Conservation (phyloP, 1,140 invertebrate genomes). For the Copidosoma floridanum region DNA sequence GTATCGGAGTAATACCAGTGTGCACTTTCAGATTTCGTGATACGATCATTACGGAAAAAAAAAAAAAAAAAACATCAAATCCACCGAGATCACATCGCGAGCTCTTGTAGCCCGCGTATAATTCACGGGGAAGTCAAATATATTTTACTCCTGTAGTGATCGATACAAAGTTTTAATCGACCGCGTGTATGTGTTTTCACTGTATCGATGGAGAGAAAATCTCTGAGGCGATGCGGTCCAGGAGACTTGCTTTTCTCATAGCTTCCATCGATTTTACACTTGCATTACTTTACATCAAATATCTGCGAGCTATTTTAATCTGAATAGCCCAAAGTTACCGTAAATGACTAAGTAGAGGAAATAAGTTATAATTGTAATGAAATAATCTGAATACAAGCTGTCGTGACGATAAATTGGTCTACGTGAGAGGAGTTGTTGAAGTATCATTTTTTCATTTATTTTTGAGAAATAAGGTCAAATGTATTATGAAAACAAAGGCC, state of each 20-base stretch:
- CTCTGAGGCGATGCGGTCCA: background rate
- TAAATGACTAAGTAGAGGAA: too few species aligned
- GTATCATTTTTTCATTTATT: too few species aligned
- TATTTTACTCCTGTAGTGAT: background rate
- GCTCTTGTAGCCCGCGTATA: background rate
- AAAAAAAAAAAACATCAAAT: background rate
- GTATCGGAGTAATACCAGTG: background rate
- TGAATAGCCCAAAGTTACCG: too few species aligned
- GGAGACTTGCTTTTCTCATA: background rate
- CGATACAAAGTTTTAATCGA: background rate
- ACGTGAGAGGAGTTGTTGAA: too few species aligned
- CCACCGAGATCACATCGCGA: background rate
- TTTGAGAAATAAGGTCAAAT: too few species aligned
- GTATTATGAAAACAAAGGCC: too few species aligned
- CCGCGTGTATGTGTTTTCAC: background rate
- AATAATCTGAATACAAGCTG: too few species aligned
- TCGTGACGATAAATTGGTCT: too few species aligned
- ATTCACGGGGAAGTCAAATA: conserved; percentile 2
- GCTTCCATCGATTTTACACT: too few species aligned
- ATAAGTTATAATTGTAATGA: too few species aligned
- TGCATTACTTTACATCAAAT: too few species aligned
- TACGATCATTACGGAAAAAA: conserved; percentile 8
- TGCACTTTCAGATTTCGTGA: conserved; percentile 18
- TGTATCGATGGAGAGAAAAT: background rate
- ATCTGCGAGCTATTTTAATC: too few species aligned